phyloP scores from a whole-genome alignment of 2,888 invertebrate genomes.

The Lepidocyrtoides sp. region DNA sequence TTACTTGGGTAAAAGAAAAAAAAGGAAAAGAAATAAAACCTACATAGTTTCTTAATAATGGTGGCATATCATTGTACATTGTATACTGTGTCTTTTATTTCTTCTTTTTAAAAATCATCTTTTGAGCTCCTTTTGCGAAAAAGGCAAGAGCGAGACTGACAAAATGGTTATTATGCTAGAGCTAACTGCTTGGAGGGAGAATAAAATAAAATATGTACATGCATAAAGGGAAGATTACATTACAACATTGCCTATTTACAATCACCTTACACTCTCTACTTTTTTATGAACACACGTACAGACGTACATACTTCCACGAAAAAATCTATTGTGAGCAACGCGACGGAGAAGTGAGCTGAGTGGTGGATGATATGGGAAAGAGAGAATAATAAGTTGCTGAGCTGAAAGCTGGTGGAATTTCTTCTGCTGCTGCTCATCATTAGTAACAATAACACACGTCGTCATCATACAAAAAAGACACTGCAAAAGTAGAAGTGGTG shows the following conservation, averaged over 20 bases:
- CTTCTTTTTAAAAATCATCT: constrained; percentile 7
- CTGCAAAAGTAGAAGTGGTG: too few relatives aligned
- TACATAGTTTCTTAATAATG: neutral
- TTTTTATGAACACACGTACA: too few relatives aligned
- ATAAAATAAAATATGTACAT: neutral
- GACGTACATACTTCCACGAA: too few relatives aligned
- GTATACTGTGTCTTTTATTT: too few relatives aligned
- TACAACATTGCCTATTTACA: neutral
- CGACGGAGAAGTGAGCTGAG: neutral
- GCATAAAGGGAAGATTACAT: neutral
- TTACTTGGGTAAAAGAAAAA: neutral
- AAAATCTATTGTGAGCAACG: too few relatives aligned
- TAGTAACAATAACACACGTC: constrained; percentile 40
- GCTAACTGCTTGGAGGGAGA: constrained; percentile 9
- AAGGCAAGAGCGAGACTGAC: neutral
- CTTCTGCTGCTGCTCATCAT: constrained; percentile 18
- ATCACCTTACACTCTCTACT: neutral
- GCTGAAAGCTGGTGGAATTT: constrained; percentile 30
- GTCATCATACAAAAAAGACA: neutral
- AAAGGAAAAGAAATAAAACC: neutral
- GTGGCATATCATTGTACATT: too few relatives aligned
- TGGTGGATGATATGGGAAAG: too few relatives aligned
- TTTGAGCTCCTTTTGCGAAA: neutral
- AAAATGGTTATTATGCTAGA: too few relatives aligned
- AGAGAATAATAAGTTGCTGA: too few relatives aligned